phyloP scores from a whole-genome alignment of 2,888 invertebrate genomes.

The Aspidiotus rigidus region DNA sequence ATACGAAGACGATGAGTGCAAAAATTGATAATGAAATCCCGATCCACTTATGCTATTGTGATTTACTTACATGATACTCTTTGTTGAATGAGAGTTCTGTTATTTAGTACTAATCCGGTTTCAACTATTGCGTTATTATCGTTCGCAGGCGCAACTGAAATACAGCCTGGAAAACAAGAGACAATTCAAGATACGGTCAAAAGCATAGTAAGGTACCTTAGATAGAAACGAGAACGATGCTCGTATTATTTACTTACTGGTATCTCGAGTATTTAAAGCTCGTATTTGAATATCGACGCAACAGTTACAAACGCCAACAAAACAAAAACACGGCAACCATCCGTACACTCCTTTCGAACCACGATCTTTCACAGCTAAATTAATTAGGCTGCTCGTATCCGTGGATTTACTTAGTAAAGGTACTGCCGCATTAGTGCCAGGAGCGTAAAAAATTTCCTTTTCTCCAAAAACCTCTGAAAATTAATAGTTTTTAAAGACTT shows the following conservation, averaged over 20 bases:
- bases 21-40: too few species aligned
- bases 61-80: slow-evolving; percentile 17
- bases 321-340: slow-evolving; percentile 20
- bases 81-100: not conserved
- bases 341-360: slow-evolving; percentile 19
- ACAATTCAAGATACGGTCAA: not conserved
- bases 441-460: slow-evolving; percentile 18
- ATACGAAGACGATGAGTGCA: not conserved
- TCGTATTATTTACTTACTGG: not conserved
- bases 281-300: slow-evolving; percentile 25
- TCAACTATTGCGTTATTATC: slow-evolving; percentile 1
- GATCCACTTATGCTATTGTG: not conserved
- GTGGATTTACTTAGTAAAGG: slow-evolving; percentile 5
- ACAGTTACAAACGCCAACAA: slow-evolving; percentile 9
- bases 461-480: slow-evolving; percentile 19
- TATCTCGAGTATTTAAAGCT: slow-evolving; percentile 6
- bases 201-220: not conserved
- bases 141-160: not conserved
- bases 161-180: slow-evolving; percentile 9
- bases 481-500: not conserved
- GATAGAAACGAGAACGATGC: too few species aligned
- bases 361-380: not conserved
- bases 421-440: slow-evolving; percentile 10
- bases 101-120: slow-evolving; percentile 6
- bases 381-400: too few species aligned